Evolutionary conservation across 2,797 vertebrate species (phyloP), one percentile per base, ranked within the genome.

Genomic region (Allobates femoralis): DNA sequence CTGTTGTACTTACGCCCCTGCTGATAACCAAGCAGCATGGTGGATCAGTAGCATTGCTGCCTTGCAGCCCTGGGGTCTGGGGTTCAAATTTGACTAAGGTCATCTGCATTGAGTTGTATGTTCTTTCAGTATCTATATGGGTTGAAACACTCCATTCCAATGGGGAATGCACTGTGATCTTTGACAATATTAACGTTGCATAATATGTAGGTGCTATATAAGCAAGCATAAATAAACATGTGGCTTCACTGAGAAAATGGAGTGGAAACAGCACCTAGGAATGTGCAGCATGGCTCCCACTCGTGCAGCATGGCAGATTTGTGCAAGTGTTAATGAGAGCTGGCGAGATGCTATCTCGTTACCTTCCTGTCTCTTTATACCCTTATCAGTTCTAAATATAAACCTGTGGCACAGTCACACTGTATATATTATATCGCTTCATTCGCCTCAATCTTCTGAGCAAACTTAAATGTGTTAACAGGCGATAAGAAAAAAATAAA

Each of bases 331-430:
- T 71, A 56, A 82, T 37, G 66, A 82, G 50, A 26, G 67, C 53
- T 21, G 51, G 28, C 23, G 32, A 82, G 41, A 73, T 26, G 51
- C 11, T 30, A 74, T 75, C 34, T 11, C 3, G 55, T 83, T 75
- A 62, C 69, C 34, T 74, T 74, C 69, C 81, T 83, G 69, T 34
- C 26, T 83, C 37, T 23, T 67, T 41, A n/a, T n/a, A n/a, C n/a
- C 81, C 41, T 69, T 19, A 83, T 46, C 53, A 14, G 66, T 58
- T 51, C 62, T 53, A 73, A 73, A 73, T 37, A 58, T 73, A 58
- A 83, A 74, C 26, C n/a, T 14, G 51, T 28, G 26, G 2, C 30
- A n/a, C 14, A 16, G 51, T n/a, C 26, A 82, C 67, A 82, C 53
- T 58, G 23, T 19, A 11, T 71, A 14, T 5, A 55, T 55, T 32